These are phyloP conservation scores for Tenthredo distinguenda DNA, from an alignment of 2,888 invertebrate species.

Conservation along the genomic window DNA sequence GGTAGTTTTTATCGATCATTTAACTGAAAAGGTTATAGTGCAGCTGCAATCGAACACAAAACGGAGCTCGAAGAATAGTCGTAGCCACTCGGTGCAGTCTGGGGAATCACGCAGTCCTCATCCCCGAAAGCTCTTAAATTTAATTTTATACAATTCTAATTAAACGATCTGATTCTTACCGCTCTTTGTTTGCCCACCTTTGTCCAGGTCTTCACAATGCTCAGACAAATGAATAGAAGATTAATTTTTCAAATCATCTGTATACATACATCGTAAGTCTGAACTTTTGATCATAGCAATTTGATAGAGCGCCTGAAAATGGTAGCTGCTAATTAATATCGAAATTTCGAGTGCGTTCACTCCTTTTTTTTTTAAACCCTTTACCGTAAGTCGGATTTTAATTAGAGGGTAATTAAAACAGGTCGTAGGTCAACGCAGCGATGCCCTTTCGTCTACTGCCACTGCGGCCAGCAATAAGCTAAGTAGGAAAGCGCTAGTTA, in stretches of 20 bases:
- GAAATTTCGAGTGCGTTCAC: conserved; percentile 27
- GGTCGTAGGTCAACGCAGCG: conserved; percentile 52
- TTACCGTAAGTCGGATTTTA: conserved; percentile 36
- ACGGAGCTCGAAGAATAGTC: conserved; percentile 31
- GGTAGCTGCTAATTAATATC: neutral
- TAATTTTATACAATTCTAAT: conserved; percentile 17
- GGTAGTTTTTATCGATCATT: conserved; percentile 60
- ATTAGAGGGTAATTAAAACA: conserved; percentile 51
- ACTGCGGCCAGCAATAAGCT: conserved; percentile 36
- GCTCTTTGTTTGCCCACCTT: neutral
- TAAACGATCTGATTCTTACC: neutral
- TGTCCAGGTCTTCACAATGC: neutral
- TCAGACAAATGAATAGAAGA: neutral
- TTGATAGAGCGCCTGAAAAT: neutral
- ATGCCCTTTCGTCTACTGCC: conserved; percentile 13
- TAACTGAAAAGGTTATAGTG: conserved; percentile 55
- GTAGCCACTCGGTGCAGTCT: conserved; percentile 10
- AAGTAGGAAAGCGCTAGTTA: conserved; percentile 52
- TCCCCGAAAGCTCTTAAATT: neutral
- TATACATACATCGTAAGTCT: neutral
- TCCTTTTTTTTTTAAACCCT: conserved; percentile 4
- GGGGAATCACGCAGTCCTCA: neutral
- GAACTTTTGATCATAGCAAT: neutral
- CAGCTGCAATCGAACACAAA: conserved; percentile 56
- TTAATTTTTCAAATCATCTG: neutral